Evolutionary conservation across 2,797 vertebrate genomes (phyloP), one percentile per base, ranked within the genome.

Genomic region (Anguilla anguilla): DNA sequence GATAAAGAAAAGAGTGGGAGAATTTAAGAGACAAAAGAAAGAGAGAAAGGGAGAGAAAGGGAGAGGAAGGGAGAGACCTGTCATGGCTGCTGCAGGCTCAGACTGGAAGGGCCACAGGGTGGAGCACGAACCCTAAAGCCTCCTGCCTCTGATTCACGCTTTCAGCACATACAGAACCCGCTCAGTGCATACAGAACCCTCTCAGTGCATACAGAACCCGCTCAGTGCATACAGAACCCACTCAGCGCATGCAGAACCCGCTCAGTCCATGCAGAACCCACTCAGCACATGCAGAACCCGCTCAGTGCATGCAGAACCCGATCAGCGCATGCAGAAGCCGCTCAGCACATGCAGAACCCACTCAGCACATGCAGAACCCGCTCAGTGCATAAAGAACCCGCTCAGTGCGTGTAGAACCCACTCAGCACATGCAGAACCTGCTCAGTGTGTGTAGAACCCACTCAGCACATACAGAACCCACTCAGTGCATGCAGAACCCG

Each of bases 21-120:
- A 61, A 61, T 61, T 19, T 61, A 17, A 61, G 59, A 61, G 19
- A 61, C 13, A 61, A 61, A 61, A n/a, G 35, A 59, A 51, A 46
- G 67, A 4, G 53, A 59, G 5, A 43, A 2, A 28, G 72, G n/a
- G 67, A 4, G 53, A 59, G 5, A 43, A 2, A 28, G 72, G n/a
- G 35, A 59, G 74, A 43, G 77, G 88, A 77, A 31, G 88, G 86
- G 87, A 86, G 84, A 17, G 88, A 83, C 83, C 91, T 86, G 88
- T 92, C 95, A 90, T 94, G 96, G 95, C 95, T 96, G 94, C 93
- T 93, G 91, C 97, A 97, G 96, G 97, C 94, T 94, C 90, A 92
- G 93, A 96, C 97, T 96, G 92, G 96, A 96, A 91, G 72, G 35
- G 91, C 91, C 90, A 93, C 89, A 93, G 89, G 94, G 91, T 88